phyloP scores from a whole-genome alignment of 1,140 invertebrate species.

The Aradophagus sp. region DNA sequence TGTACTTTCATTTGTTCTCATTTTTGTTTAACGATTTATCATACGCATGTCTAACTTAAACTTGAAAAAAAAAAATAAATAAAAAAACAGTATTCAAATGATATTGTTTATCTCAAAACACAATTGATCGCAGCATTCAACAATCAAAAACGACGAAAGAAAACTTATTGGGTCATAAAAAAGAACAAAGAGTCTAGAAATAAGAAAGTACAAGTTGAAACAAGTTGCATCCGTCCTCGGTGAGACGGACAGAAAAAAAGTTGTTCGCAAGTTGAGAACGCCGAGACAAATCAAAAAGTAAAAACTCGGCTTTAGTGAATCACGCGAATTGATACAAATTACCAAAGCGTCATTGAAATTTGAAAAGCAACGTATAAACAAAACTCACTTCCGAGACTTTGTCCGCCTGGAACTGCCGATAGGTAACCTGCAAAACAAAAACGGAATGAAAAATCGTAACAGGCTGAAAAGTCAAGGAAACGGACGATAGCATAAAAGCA shows the following conservation, averaged over 20 bases:
- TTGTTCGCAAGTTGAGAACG: conserved; percentile 10
- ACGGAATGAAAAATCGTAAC: too few relatives aligned
- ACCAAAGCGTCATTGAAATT: neutral
- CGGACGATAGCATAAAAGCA: too few relatives aligned
- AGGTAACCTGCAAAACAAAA: neutral
- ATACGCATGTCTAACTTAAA: too few relatives aligned
- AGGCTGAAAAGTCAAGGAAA: too few relatives aligned
- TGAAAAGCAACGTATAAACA: neutral
- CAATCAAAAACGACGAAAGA: too few relatives aligned
- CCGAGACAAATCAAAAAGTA: neutral
- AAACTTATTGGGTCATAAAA: too few relatives aligned
- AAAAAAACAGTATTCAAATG: too few relatives aligned
- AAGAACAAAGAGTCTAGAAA: neutral
- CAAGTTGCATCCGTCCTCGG: conserved; percentile 3
- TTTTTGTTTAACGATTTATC: too few relatives aligned
- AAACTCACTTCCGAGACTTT: neutral
- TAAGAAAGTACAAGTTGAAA: conserved; percentile 7
- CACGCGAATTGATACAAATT: conserved; percentile 8
- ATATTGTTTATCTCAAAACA: too few relatives aligned
- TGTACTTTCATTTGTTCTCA: too few relatives aligned
- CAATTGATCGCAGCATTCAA: too few relatives aligned
- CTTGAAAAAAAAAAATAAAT: too few relatives aligned
- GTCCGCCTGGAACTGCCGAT: neutral
- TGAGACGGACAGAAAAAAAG: conserved; percentile 5
- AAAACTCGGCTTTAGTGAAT: neutral